Percentiles rank a stretch among this genome's conserved stretches.
phyloP scores from a whole-genome alignment of 1,140 invertebrate species.

The Caenorhabditis tropicalis region DNA sequence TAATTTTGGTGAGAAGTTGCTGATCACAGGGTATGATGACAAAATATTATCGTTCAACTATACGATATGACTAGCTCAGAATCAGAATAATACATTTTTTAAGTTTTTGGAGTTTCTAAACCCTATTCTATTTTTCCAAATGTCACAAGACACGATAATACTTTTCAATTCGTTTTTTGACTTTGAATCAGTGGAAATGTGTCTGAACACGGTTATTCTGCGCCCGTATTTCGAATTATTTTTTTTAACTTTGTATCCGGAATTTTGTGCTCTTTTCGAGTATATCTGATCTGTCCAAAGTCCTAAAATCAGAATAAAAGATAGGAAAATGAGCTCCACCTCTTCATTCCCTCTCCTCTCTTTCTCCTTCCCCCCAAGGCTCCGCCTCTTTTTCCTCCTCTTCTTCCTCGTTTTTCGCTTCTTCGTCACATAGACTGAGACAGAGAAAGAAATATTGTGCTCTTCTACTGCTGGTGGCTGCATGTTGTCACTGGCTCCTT shows the following conservation, averaged over 20 bases:
- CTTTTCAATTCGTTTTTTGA: too few relatives aligned
- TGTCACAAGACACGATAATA: background rate
- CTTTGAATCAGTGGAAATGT: background rate
- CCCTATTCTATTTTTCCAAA: background rate
- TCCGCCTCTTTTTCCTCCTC: background rate
- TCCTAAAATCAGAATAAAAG: slow-evolving; percentile 1
- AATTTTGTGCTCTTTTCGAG: background rate
- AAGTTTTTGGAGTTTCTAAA: too few relatives aligned
- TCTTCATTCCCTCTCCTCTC: background rate
- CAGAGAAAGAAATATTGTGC: slow-evolving; percentile 37
- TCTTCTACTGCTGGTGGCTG: slow-evolving; percentile 16
- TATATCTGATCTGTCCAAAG: slow-evolving; percentile 27
- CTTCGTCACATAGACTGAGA: slow-evolving; percentile 31
- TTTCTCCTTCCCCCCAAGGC: background rate
- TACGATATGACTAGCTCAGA: too few relatives aligned
- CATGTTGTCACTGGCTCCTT: slow-evolving; percentile 26
- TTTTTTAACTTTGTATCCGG: background rate
- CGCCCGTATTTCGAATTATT: background rate
- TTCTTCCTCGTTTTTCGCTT: slow-evolving; percentile 35
- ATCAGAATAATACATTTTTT: too few relatives aligned
- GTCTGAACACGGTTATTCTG: background rate
- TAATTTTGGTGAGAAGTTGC: too few relatives aligned
- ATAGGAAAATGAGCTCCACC: slow-evolving; percentile 26
- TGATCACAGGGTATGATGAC: too few relatives aligned
- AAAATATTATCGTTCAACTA: too few relatives aligned